Evolutionary conservation across 2,888 invertebrate species (phyloP).

Genomic region (Plebejus melissa): DNA sequence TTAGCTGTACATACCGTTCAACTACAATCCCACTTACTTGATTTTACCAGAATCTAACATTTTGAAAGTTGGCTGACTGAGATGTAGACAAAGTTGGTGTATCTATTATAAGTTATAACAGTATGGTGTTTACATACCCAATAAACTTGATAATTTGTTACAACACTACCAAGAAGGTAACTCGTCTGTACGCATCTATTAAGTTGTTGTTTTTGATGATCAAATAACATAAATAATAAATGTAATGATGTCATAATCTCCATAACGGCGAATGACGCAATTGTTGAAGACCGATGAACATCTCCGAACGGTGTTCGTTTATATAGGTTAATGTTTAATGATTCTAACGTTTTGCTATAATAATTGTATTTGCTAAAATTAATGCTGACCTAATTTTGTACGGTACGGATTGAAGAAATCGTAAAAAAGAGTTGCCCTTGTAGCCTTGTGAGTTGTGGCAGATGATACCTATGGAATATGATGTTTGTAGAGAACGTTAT

Average conservation of each 20-base stretch:
- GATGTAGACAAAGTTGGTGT: too few species aligned
- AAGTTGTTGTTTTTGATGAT: conserved; percentile 13
- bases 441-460: neutral
- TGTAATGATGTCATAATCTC: conserved; percentile 49
- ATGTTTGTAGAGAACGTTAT: neutral
- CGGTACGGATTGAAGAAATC: neutral
- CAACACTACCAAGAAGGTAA: conserved; percentile 10
- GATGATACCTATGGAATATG: neutral
- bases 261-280: conserved; percentile 36
- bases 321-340: conserved; percentile 16
- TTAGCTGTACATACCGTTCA: neutral
- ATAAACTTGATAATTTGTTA: neutral
- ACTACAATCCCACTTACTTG: neutral
- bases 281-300: conserved; percentile 26
- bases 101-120: too few species aligned
- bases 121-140: neutral
- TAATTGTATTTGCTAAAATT: neutral
- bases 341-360: neutral
- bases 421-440: neutral
- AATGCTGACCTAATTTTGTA: neutral
- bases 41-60: neutral
- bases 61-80: neutral
- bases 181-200: neutral
- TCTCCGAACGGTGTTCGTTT: conserved; percentile 28
- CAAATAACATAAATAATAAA: conserved; percentile 27